These are phyloP conservation scores for Typhlichthys subterraneus DNA, from an alignment of 2,797 vertebrate genomes.

Conservation along the genomic window DNA sequence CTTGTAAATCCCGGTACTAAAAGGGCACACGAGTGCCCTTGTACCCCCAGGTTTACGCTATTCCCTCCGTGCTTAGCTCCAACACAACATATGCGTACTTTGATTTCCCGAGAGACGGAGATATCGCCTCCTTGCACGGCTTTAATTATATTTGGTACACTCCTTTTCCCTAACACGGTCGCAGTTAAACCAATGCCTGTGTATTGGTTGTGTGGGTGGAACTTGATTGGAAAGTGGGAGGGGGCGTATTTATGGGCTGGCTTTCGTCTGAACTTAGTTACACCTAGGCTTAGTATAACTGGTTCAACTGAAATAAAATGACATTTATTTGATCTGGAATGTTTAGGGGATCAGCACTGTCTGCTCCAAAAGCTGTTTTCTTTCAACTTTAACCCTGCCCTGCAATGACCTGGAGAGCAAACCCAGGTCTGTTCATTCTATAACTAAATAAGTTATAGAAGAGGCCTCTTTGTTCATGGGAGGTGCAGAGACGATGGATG, in stretches of 20 bases:
- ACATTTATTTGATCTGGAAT: not conserved
- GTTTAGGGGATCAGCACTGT: no score
- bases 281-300: not conserved
- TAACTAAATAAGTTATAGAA: not conserved
- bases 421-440: no score
- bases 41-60: conserved; percentile 46
- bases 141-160: conserved; percentile 9
- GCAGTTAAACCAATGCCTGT: not conserved
- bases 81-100: conserved; percentile 20
- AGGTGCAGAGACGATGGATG: conserved; percentile 21
- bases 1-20: conserved; percentile 3
- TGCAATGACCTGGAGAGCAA: no score
- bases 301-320: not conserved
- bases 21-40: conserved; percentile 9
- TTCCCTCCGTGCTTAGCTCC: not conserved
- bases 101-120: conserved; percentile 53
- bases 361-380: no score
- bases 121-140: conserved; percentile 18
- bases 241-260: not conserved
- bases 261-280: not conserved
- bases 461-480: conserved; percentile 1
- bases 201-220: conserved; percentile 8
- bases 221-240: not conserved
- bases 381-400: no score
- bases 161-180: not conserved